These are phyloP conservation scores for Phocoena phocoena DNA, from an alignment of 2,113 vertebrate genomes.

Conservation along the genomic window DNA sequence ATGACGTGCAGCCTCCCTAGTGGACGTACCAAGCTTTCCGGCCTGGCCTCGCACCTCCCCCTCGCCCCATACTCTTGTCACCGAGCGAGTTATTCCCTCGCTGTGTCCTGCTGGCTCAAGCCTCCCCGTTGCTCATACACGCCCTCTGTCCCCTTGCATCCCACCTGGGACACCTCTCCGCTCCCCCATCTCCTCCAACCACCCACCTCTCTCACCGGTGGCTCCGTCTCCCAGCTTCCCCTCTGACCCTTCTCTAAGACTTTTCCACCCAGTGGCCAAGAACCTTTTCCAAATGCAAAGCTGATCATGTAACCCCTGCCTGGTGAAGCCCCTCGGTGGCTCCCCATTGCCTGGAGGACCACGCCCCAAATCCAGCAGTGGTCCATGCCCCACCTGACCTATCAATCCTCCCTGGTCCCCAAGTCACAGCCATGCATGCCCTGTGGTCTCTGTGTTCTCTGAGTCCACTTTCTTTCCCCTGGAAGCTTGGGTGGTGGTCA, in stretches of 20 bases:
- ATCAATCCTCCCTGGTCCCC: neutral
- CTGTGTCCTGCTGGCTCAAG: neutral
- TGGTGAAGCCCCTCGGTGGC: accelerated
- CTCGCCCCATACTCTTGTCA: accelerated
- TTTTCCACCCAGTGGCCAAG: neutral
- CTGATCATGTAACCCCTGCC: accelerated
- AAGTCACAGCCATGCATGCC: accelerated
- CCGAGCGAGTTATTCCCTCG: accelerated
- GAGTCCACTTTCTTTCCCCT: neutral
- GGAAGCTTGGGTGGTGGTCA: neutral
- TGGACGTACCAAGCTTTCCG: neutral
- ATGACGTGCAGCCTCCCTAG: neutral
- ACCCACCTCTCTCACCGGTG: accelerated
- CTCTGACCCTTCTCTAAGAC: neutral
- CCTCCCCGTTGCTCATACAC: neutral
- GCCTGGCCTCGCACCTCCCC: neutral
- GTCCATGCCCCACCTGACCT: neutral
- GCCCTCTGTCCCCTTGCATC: neutral
- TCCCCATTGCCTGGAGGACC: neutral
- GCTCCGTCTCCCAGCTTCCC: neutral
- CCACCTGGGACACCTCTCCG: neutral
- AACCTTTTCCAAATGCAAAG: neutral
- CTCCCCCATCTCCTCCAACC: neutral
- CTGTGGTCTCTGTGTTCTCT: neutral
- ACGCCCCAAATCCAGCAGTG: accelerated